Percentiles rank a stretch among this genome's conserved stretches.
Evolutionary conservation across 1,140 invertebrate species (phyloP).

Genomic region (Drosophila pallidifrons): DNA sequence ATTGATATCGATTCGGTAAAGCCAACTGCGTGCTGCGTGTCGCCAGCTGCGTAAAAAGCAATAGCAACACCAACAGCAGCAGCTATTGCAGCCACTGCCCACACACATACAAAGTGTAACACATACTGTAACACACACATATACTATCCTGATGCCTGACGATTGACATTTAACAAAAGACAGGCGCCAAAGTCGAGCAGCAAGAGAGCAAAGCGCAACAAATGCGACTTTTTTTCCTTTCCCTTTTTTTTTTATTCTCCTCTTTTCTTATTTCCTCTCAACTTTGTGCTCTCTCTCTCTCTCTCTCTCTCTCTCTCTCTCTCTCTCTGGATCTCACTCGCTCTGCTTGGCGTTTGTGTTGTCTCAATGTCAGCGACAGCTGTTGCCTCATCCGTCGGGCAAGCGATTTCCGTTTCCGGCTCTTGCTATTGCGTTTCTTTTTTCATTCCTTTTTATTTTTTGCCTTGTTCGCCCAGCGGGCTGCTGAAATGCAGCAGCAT

Average conservation of each 20-base stretch:
- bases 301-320: not conserved
- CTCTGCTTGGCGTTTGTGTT: not conserved
- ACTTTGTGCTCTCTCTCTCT: constrained; percentile 9
- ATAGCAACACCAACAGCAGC: not conserved
- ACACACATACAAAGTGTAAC: not conserved
- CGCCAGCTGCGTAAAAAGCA: constrained; percentile 30
- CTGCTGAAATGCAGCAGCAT: constrained; percentile 15
- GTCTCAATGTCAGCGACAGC: constrained; percentile 46
- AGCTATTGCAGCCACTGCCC: not conserved
- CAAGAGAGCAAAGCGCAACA: constrained; percentile 67
- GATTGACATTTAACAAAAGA: constrained; percentile 67
- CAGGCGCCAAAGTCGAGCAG: constrained; percentile 29
- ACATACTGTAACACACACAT: not conserved
- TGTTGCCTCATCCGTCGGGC: constrained; percentile 34
- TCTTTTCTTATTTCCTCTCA: constrained; percentile 19
- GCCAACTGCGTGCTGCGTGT: constrained; percentile 41
- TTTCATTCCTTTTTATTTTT: constrained; percentile 6
- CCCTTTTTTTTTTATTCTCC: not conserved
- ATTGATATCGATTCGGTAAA: constrained; percentile 72
- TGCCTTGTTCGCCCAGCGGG: not conserved
- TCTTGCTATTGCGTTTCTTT: not conserved
- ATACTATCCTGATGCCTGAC: constrained; percentile 8
- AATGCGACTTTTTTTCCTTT: constrained; percentile 42
- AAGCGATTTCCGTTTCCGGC: constrained; percentile 45
- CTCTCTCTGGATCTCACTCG: not conserved